Evolutionary conservation across 2,888 invertebrate species (phyloP).

Genomic region (Alviniconcha strummeri): DNA sequence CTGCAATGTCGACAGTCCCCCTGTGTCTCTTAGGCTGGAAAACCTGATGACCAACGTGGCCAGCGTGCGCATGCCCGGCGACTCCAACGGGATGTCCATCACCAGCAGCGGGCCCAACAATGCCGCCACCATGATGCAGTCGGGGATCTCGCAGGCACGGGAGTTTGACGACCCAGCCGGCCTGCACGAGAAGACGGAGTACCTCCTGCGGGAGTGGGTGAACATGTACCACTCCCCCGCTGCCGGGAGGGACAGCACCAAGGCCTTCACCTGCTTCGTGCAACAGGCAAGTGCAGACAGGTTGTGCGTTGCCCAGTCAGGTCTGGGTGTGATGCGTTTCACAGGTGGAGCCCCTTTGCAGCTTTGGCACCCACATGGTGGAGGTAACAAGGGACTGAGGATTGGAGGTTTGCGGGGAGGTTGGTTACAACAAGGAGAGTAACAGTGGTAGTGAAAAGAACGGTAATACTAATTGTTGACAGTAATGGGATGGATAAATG

Average conservation of each 20-base stretch:
- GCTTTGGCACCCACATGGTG: too few species aligned
- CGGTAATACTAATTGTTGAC: too few species aligned
- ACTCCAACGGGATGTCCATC: constrained; percentile 64
- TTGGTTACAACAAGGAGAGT: too few species aligned
- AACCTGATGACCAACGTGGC: constrained; percentile 24
- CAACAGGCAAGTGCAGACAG: constrained; percentile 78
- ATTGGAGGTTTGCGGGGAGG: not conserved
- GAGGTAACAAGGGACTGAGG: not conserved
- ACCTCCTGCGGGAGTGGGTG: constrained; percentile 95
- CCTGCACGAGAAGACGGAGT: constrained; percentile 95
- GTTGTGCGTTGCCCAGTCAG: too few species aligned
- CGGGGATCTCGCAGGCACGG: constrained; percentile 89
- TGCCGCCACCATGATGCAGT: constrained; percentile 86
- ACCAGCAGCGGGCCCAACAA: constrained; percentile 78
- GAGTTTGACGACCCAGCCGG: constrained; percentile 96
- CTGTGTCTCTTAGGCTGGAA: constrained; percentile 63
- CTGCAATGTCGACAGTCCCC: too few species aligned
- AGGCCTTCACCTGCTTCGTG: constrained; percentile 94
- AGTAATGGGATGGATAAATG: too few species aligned
- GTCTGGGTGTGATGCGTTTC: too few species aligned
- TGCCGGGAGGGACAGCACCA: constrained; percentile 77
- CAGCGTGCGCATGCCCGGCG: constrained; percentile 16
- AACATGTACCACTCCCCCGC: constrained; percentile 84
- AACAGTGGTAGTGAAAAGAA: too few species aligned
- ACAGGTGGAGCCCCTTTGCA: too few species aligned